Evolutionary conservation across 2,113 vertebrate genomes (phyloP).

Genomic region (Seriola dumerili): DNA sequence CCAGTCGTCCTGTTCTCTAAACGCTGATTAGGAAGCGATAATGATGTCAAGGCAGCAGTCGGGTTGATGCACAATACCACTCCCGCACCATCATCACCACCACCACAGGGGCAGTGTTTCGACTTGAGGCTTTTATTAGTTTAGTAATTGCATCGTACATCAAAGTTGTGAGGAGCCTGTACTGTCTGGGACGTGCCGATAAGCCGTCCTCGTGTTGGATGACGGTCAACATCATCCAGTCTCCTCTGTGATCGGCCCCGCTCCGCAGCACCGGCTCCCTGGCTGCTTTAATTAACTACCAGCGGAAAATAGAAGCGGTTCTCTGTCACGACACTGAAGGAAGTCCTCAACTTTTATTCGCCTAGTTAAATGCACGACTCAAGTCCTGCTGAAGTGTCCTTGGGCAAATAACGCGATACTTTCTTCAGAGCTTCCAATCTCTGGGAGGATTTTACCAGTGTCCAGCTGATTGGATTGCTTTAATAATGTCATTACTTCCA

Average conservation of each 20-base stretch:
- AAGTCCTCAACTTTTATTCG: constrained; percentile 26
- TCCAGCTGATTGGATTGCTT: background rate
- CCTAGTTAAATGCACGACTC: background rate
- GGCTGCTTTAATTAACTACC: constrained; percentile 75
- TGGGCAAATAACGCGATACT: constrained; percentile 9
- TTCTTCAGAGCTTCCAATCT: background rate
- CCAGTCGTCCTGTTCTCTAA: constrained; percentile 18
- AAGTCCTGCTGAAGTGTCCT: constrained; percentile 36
- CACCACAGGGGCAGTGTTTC: constrained; percentile 65
- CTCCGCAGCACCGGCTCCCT: constrained; percentile 32
- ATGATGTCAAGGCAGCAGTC: constrained; percentile 66
- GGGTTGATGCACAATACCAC: constrained; percentile 50
- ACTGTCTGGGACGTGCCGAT: constrained; percentile 78
- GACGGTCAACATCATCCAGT: constrained; percentile 74
- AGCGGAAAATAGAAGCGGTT: constrained; percentile 53
- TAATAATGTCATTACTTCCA: constrained; percentile 16
- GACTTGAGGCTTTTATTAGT: constrained; percentile 82
- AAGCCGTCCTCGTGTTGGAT: constrained; percentile 72
- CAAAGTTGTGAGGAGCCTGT: constrained; percentile 75
- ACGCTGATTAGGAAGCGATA: constrained; percentile 72
- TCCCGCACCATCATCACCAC: constrained; percentile 32
- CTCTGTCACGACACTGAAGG: constrained; percentile 17
- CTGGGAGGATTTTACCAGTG: background rate
- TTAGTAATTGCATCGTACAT: constrained; percentile 85
- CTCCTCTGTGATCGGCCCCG: constrained; percentile 28